Evolutionary conservation across 1,140 invertebrate species (phyloP).

Genomic region (Caenorhabditis brenneri): DNA sequence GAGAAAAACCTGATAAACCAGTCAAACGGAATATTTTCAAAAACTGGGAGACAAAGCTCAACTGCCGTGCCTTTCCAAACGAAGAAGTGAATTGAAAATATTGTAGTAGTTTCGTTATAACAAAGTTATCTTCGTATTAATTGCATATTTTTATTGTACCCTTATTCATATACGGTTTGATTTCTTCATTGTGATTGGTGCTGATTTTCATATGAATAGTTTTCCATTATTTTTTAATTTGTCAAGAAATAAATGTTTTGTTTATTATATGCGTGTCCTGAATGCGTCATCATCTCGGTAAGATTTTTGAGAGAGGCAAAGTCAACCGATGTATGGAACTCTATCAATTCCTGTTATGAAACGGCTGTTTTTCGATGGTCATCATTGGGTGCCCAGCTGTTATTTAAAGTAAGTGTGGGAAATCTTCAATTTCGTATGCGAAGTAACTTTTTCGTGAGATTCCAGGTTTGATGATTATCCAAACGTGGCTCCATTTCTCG

Average conservation of each 20-base stretch:
- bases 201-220: not conserved
- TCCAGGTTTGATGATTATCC: not conserved
- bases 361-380: not conserved
- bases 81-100: not conserved
- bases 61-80: constrained; percentile 4
- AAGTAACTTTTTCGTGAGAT: no score
- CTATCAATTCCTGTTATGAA: not conserved
- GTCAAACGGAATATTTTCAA: not conserved
- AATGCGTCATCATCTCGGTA: not conserved
- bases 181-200: not conserved
- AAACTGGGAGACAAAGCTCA: constrained; percentile 11
- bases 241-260: not conserved
- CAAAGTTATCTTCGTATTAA: no score
- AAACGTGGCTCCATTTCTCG: constrained; percentile 11
- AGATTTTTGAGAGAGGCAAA: not conserved
- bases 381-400: not conserved
- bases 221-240: not conserved
- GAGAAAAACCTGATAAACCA: not conserved
- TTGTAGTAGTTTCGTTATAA: no score
- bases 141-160: no score
- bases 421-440: no score
- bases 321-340: not conserved
- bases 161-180: not conserved
- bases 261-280: not conserved
- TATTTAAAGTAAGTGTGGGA: not conserved